These are phyloP conservation scores for Calameuta idolon DNA, from an alignment of 2,888 invertebrate genomes.

Conservation along the genomic window DNA sequence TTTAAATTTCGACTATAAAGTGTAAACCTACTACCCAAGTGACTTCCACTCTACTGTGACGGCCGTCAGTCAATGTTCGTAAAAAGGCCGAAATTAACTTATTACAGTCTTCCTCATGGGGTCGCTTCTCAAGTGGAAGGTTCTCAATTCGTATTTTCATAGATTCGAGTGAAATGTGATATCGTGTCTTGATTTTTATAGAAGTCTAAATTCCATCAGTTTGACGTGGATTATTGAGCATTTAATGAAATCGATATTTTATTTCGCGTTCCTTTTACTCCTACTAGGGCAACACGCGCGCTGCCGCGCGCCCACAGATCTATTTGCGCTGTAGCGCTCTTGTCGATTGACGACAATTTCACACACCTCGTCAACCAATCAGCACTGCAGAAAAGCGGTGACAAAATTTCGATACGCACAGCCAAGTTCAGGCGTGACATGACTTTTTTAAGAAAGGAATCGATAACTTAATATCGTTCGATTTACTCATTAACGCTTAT, in stretches of 20 bases:
- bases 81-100: neutral
- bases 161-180: neutral
- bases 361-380: too few relatives aligned
- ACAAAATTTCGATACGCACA: too few relatives aligned
- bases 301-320: too few relatives aligned
- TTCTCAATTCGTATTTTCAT: neutral
- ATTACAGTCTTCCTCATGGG: neutral
- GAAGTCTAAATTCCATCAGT: neutral
- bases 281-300: too few relatives aligned
- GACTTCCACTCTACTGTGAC: neutral
- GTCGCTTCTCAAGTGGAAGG: neutral
- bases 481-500: neutral
- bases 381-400: too few relatives aligned
- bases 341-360: too few relatives aligned
- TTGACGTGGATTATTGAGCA: neutral
- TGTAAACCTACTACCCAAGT: neutral
- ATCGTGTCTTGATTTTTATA: neutral
- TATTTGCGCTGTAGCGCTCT: too few relatives aligned
- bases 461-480: neutral
- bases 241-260: neutral
- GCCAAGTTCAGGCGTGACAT: too few relatives aligned
- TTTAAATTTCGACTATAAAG: neutral
- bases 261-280: neutral
- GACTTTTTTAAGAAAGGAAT: neutral
- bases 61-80: neutral